A percentile compares a stretch with the other conserved stretches of the same genome.
These are phyloP conservation scores for Pelagia noctiluca DNA, from an alignment of 30 jellyfish, hydroid and myxozoan species.

Conservation along the genomic window DNA sequence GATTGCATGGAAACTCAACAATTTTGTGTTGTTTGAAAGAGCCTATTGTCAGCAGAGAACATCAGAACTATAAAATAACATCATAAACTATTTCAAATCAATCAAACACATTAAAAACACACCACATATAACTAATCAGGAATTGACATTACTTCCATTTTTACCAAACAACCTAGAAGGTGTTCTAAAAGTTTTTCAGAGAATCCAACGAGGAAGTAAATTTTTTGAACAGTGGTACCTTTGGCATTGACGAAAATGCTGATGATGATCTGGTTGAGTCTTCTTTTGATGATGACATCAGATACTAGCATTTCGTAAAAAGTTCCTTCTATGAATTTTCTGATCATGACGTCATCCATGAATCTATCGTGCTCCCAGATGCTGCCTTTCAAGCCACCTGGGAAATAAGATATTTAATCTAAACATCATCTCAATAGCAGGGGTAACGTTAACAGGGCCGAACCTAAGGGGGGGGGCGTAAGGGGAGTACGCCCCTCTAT, in stretches of 20 bases:
- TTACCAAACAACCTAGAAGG: constrained; percentile 86
- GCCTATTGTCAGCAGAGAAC: too few species aligned
- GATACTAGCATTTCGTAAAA: constrained; percentile 85
- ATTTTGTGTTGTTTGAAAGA: too few species aligned
- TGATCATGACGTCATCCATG: constrained; percentile 87
- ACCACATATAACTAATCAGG: constrained; percentile 52
- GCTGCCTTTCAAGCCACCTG: constrained; percentile 96
- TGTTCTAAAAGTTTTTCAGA: constrained; percentile 80
- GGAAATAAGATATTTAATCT: constrained; percentile 24
- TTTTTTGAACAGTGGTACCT: constrained; percentile 78
- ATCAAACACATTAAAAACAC: too few species aligned
- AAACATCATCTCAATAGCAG: too few species aligned
- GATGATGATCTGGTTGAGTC: constrained; percentile 77
- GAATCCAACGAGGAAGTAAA: constrained; percentile 82
- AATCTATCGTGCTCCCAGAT: constrained; percentile 95
- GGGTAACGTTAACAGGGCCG: too few species aligned
- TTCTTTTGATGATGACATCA: constrained; percentile 83
- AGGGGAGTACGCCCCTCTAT: too few species aligned
- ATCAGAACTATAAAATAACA: too few species aligned
- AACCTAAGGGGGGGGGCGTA: too few species aligned
- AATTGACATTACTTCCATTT: constrained; percentile 90
- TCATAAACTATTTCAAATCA: too few species aligned
- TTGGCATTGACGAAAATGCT: constrained; percentile 80
- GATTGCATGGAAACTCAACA: too few species aligned
- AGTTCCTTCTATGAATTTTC: constrained; percentile 89